Conservation (phyloP, 2,113 vertebrate genomes). For the Hydrochoerus hydrochaeris region DNA sequence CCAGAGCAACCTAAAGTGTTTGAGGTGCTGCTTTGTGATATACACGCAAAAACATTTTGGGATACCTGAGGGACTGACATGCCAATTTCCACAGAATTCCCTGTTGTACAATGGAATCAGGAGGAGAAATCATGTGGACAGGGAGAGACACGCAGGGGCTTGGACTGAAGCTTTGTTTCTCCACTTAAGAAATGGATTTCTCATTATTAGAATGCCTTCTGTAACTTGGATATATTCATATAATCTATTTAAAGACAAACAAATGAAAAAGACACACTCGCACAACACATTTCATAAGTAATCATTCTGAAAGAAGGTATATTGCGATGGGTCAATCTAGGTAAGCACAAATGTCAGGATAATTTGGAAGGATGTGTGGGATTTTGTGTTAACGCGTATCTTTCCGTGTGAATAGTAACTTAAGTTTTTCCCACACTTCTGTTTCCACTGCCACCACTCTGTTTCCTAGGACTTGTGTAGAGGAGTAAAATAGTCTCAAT, state of each 20-base stretch:
- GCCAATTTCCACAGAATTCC: background rate
- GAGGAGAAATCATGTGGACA: background rate
- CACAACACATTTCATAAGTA: background rate
- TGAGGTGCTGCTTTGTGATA: background rate
- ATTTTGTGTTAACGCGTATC: background rate
- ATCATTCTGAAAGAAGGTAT: background rate
- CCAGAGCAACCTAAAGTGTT: background rate
- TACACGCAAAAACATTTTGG: background rate
- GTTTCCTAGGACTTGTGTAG: background rate
- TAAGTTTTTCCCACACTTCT: background rate
- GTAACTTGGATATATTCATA: background rate
- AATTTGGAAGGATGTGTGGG: background rate
- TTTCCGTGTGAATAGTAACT: background rate
- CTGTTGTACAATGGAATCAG: background rate
- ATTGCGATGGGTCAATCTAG: background rate
- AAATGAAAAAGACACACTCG: background rate
- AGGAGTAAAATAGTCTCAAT: background rate
- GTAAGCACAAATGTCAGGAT: background rate
- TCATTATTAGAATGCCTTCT: background rate
- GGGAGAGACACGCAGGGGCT: background rate
- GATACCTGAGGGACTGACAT: background rate
- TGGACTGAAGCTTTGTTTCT: background rate
- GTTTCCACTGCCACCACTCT: background rate
- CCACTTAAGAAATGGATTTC: background rate
- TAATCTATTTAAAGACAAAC: background rate